Evolutionary conservation across 2,888 invertebrate species (phyloP).

Genomic region (Cynaeus angustus): DNA sequence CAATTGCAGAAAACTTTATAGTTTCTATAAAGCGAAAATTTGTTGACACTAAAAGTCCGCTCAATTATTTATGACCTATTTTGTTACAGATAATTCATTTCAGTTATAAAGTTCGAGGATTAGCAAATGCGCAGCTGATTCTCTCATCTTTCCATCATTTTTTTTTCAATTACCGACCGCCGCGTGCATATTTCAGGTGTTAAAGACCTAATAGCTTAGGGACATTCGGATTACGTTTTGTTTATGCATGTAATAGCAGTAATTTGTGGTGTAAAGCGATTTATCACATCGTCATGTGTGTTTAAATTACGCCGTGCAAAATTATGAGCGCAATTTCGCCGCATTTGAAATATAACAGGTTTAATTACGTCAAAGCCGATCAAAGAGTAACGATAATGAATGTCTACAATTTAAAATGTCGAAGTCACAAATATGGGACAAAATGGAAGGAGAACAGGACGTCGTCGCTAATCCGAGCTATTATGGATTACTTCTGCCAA

Average conservation of each 20-base stretch:
- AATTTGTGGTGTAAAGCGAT: constrained; percentile 38
- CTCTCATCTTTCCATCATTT: too few species aligned
- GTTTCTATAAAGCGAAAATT: too few species aligned
- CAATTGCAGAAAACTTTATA: too few species aligned
- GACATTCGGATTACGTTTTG: constrained; percentile 1
- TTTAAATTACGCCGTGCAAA: constrained; percentile 39
- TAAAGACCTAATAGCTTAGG: constrained; percentile 13
- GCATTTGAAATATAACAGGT: constrained; percentile 24
- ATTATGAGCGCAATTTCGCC: constrained; percentile 31
- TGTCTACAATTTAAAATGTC: constrained; percentile 11
- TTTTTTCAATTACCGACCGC: constrained; percentile 1
- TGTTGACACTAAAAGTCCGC: too few species aligned
- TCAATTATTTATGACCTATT: too few species aligned
- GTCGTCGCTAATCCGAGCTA: constrained; percentile 35
- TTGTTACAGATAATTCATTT: too few species aligned
- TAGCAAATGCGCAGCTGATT: too few species aligned
- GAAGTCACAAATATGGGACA: constrained; percentile 18
- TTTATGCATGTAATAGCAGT: constrained; percentile 25
- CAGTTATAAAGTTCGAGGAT: too few species aligned
- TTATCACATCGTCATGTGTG: constrained; percentile 40
- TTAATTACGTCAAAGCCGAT: constrained; percentile 26
- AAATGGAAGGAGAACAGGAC: constrained; percentile 15
- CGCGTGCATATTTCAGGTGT: constrained; percentile 5
- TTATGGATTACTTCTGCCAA: constrained; percentile 33
- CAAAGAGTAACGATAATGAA: constrained; percentile 17